phyloP scores from a whole-genome alignment of 2,888 invertebrate species.

The Pediacus dermestoides region DNA sequence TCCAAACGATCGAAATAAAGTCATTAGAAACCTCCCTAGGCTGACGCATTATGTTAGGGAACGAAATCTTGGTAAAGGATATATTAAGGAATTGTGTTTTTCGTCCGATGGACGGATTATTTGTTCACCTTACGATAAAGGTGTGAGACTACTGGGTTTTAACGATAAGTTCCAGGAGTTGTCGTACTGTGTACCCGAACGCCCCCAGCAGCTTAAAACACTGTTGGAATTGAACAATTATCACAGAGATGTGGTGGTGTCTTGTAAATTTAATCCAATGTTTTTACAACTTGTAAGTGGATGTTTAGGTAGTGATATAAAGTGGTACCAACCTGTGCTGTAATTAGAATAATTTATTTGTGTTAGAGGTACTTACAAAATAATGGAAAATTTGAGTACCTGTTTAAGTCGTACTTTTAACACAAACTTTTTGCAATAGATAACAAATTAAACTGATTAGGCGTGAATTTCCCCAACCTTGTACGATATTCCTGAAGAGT shows the following conservation, averaged over 20 bases:
- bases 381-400: too few species aligned
- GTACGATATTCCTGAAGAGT: too few species aligned
- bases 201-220: conserved; percentile 57
- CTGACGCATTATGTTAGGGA: conserved; percentile 82
- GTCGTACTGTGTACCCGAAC: conserved; percentile 61
- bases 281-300: conserved; percentile 87
- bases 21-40: conserved; percentile 69
- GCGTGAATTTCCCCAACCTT: too few species aligned
- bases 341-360: conserved; percentile 33
- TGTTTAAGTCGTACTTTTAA: too few species aligned
- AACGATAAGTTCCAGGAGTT: conserved; percentile 74
- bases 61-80: conserved; percentile 84
- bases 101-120: conserved; percentile 86
- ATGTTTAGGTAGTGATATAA: conserved; percentile 82
- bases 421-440: too few species aligned
- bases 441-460: too few species aligned
- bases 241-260: conserved; percentile 80
- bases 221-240: conserved; percentile 67
- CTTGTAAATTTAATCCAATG: conserved; percentile 85
- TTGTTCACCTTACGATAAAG: conserved; percentile 85
- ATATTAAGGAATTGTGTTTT: conserved; percentile 90
- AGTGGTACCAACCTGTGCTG: conserved; percentile 78
- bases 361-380: too few species aligned
- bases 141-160: conserved; percentile 80
- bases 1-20: conserved; percentile 47